These are phyloP conservation scores for Furnarius figulus DNA, from an alignment of 2,113 vertebrate genomes.

Conservation along the genomic window DNA sequence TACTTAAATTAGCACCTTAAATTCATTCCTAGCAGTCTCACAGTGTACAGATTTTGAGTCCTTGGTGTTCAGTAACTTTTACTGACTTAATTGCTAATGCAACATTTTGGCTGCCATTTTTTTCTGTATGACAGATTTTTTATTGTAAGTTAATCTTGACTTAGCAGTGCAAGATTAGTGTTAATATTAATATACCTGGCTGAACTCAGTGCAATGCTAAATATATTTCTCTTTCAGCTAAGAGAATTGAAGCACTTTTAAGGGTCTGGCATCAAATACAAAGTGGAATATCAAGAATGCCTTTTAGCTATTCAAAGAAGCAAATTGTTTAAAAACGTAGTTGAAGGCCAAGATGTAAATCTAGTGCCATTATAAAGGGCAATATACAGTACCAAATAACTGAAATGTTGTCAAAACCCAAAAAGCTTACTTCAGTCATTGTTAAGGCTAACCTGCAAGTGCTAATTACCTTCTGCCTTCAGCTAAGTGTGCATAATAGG, in stretches of 20 bases:
- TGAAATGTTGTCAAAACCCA: neutral
- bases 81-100: neutral
- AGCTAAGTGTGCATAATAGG: neutral
- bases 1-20: neutral
- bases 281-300: neutral
- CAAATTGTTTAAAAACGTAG: neutral
- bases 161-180: neutral
- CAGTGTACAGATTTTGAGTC: neutral
- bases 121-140: neutral
- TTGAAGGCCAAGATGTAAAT: neutral
- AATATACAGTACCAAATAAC: neutral
- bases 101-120: neutral
- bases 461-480: conserved; percentile 12
- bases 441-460: neutral
- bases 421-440: neutral
- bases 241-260: neutral
- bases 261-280: neutral
- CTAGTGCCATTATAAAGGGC: neutral
- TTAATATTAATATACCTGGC: neutral
- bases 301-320: neutral
- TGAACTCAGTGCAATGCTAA: neutral
- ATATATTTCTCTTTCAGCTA: neutral
- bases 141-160: neutral
- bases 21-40: neutral
- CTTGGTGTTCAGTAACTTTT: neutral